A percentile compares a stretch with the other conserved stretches of the same genome.
These are phyloP conservation scores for Osedax frankpressi DNA, from an alignment of 2,888 invertebrate genomes.

Conservation along the genomic window DNA sequence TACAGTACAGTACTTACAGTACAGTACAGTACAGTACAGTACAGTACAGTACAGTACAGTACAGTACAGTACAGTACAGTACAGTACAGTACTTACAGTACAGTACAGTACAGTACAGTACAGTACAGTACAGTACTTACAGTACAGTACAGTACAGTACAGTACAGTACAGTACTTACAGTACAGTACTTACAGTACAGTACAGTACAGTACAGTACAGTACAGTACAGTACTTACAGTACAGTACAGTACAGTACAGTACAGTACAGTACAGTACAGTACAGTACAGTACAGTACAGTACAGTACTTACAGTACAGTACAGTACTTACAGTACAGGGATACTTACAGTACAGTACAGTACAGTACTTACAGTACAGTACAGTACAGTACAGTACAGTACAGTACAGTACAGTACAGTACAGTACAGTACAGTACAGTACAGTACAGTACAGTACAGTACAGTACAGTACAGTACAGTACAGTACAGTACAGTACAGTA, in stretches of 20 bases:
- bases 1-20: constrained; percentile 21
- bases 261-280: neutral
- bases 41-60: constrained; percentile 23
- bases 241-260: neutral
- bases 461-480: neutral
- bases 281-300: neutral
- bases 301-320: neutral
- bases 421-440: neutral
- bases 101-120: constrained; percentile 10
- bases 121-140: constrained; percentile 7
- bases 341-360: neutral
- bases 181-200: constrained; percentile 17
- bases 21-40: constrained; percentile 13
- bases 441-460: neutral
- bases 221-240: neutral
- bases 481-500: constrained; percentile 15
- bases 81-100: neutral
- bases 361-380: neutral
- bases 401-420: neutral
- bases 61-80: neutral
- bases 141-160: neutral
- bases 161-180: neutral
- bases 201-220: constrained; percentile 7
- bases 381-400: neutral
- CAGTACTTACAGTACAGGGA: neutral